Base-by-base conservation (phyloP, 2,888 invertebrate genomes). In the Linnaemya tessellans region DNA sequence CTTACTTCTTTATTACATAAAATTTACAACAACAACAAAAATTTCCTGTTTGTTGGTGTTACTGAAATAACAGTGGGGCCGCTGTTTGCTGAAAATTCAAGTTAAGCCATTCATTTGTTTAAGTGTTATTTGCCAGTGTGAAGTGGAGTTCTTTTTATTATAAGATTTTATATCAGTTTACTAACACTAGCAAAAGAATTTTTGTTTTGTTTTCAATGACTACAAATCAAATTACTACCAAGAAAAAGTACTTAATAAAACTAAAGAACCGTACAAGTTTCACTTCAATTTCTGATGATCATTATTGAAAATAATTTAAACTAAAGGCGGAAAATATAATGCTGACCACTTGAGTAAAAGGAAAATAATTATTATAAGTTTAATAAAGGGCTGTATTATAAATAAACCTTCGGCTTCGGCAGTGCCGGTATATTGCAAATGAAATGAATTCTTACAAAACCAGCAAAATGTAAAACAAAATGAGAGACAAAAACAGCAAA, bases 191-290 rank as follows among this genome's bases (percentile, higher is more conserved):
- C 15, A n/a, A n/a, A n/a, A n/a, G n/a, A n/a, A n/a, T n/a, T n/a
- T n/a, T n/a, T n/a, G n/a, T n/a, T 7, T 8, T 49, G 46, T n/a
- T 49, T 3, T 49, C 18, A n/a, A 49, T n/a, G 46, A 18, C n/a
- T n/a, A 3, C 18, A 51, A 51, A 9, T 51, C 1, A 51, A 51
- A 51, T 20, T 5, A 18, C 18, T 18, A 51, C 3, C 41, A 13
- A 25, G 13, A 15, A 15, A 25, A 56, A 41, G 18, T 25, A 22
- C 15, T 22, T 35, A 20, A 22, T 20, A 35, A 15, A 41, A 41
- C 54, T 54, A 70, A 15, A 46, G 54, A 70, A 41, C 10, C 22
- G 22, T n/a, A 41, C 15, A 22, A 54, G 41, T 54, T 41, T 35
- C 22, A 22, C 54, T 51, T 9, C 15, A 68, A 15, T n/a, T 22